These are phyloP conservation scores for Porites lobata DNA, from an alignment of 92 coral and sea anemone species.

Conservation along the genomic window DNA sequence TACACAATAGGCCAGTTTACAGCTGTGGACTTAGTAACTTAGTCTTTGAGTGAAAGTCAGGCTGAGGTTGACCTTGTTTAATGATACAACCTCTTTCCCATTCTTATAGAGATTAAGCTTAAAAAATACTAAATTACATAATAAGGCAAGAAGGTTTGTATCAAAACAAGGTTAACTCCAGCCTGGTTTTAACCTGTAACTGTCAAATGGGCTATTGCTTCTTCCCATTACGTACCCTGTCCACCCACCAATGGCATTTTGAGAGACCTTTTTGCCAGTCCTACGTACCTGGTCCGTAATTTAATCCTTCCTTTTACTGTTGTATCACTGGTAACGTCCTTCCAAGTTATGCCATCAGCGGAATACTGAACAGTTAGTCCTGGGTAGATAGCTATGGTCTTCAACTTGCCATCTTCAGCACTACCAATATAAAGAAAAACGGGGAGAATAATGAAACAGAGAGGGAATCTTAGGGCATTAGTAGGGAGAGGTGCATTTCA, in stretches of 20 bases:
- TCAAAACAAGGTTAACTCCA: too few species aligned
- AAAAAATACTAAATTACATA: too few species aligned
- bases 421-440: not conserved
- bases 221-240: not conserved
- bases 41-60: too few species aligned
- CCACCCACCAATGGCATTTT: not conserved
- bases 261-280: not conserved
- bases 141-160: too few species aligned
- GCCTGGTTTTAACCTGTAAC: too few species aligned
- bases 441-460: not conserved
- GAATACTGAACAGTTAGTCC: conserved; percentile 74
- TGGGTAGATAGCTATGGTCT: conserved; percentile 58
- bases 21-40: too few species aligned
- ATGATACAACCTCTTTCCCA: too few species aligned
- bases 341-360: conserved; percentile 68
- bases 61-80: too few species aligned
- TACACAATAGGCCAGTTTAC: too few species aligned
- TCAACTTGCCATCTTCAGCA: conserved; percentile 9
- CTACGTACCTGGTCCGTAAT: conserved; percentile 64
- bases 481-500: too few species aligned
- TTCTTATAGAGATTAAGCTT: too few species aligned
- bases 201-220: not conserved
- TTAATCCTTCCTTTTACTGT: conserved; percentile 35
- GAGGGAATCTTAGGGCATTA: too few species aligned
- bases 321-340: conserved; percentile 48